phyloP scores from a whole-genome alignment of 2,888 invertebrate genomes.

The Megalurothrips usitatus region DNA sequence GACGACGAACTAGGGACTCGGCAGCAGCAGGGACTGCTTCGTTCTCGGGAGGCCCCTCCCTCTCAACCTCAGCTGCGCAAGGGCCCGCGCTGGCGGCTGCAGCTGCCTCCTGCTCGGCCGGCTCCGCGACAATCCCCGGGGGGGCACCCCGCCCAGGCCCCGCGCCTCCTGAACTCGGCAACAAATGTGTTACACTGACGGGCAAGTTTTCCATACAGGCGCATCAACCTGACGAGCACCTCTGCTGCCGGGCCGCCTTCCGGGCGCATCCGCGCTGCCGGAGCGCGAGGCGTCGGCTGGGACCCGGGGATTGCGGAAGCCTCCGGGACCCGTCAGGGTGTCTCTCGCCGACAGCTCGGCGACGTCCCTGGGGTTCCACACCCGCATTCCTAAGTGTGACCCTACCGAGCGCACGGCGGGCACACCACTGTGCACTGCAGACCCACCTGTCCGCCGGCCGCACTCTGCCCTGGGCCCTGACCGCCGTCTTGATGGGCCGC shows the following conservation, averaged over 20 bases:
- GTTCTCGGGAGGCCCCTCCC: too few species aligned
- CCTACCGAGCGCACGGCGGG: neutral
- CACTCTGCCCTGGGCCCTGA: neutral
- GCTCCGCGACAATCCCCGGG: too few species aligned
- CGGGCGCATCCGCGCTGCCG: neutral
- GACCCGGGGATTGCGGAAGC: slow-evolving; percentile 3
- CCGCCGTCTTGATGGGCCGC: neutral
- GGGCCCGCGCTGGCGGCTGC: too few species aligned
- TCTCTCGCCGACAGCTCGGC: neutral
- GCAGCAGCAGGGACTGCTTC: too few species aligned
- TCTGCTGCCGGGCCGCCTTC: neutral
- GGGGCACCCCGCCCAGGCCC: too few species aligned
- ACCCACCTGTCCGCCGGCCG: neutral
- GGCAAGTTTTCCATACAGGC: too few species aligned
- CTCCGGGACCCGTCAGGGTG: neutral
- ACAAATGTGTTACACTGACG: too few species aligned
- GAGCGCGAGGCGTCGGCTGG: neutral
- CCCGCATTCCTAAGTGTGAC: neutral
- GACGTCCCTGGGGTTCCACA: neutral
- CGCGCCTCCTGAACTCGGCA: too few species aligned
- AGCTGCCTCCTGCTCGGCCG: too few species aligned
- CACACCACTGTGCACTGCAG: neutral
- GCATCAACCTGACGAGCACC: too few species aligned
- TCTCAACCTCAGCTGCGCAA: too few species aligned
- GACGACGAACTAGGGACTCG: too few species aligned